Base-by-base conservation (phyloP, 2,888 invertebrate species). In the Drosophila atroscutellata region DNA sequence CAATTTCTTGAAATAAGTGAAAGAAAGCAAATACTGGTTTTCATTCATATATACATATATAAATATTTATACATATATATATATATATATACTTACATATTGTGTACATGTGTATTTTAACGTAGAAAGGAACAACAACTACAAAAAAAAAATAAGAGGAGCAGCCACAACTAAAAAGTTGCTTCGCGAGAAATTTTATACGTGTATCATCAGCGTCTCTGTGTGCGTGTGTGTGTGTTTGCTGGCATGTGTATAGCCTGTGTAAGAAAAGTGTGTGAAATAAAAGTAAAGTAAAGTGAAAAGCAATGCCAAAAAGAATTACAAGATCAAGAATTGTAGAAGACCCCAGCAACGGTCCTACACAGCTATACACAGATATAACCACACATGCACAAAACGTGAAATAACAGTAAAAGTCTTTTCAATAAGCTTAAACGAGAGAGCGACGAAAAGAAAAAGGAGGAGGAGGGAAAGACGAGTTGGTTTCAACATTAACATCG, bases 1-100 rank as follows among this genome's bases (percentile, higher is more conserved):
- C 88, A 87, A 79, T 86, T 85, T 85, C 77, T 77, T 86, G 77
- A 77, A 83, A 81, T 77, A 83, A 88, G 81, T 86, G 85, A 88
- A 86, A 88, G 88, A 86, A 81, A 81, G 82, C 71, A 82, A 86
- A 81, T 88, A 88, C 86, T 86, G 89, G 86, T 86, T 86, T 87
- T 77, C 63, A 65, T 64, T 69, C 51, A 74, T 47, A 72, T 26
- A 67, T 37, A 56, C 26, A 66, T 30, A 61, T 39, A 34, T 13
- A 50, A n/a, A 30, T 49, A 28, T 57, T 39, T 51, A 62, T 55
- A 42, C 45, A 52, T 34, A 37, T 55, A 52, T 20, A 36, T 59
- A 32, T 15, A 28, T 45, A 49, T 28, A 26, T 45, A 49, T 28
- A 50, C 57, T 51, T 71, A 72, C 69, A 65, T 45, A 3, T 45